Conservation (phyloP, 2,113 vertebrate species). For the Struthidea cinerea region DNA sequence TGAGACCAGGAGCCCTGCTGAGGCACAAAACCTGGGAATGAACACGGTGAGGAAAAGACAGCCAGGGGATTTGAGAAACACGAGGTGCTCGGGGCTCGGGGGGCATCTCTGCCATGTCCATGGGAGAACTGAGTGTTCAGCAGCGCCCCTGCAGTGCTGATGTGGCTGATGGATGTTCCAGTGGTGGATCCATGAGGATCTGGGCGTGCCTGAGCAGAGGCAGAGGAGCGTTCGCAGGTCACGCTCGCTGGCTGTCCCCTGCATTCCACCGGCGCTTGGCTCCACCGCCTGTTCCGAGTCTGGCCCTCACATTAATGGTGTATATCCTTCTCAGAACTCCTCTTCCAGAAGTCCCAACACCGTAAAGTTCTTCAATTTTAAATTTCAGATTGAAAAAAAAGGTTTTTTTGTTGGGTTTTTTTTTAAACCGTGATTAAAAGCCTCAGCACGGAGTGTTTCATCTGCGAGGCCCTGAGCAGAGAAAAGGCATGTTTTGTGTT, state of each 20-base stretch:
- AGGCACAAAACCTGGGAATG: neutral
- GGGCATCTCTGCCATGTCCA: neutral
- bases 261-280: neutral
- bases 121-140: fast-evolving
- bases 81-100: neutral
- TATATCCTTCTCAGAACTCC: neutral
- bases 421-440: neutral
- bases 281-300: neutral
- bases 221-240: neutral
- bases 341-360: neutral
- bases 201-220: neutral
- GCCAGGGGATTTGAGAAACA: neutral
- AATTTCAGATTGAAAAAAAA: neutral
- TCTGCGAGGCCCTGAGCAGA: neutral
- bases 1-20: neutral
- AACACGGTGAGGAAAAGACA: fast-evolving
- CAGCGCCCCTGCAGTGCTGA: neutral
- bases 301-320: neutral
- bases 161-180: neutral
- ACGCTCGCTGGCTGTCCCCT: neutral
- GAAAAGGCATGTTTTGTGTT: neutral
- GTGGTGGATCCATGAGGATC: neutral
- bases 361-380: neutral
- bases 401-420: too few species aligned
- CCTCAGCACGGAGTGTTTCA: fast-evolving